A percentile compares a stretch with the other conserved stretches of the same genome.
Evolutionary conservation across 2,797 vertebrate species (phyloP).

Genomic region (Diplodus puntazzo): DNA sequence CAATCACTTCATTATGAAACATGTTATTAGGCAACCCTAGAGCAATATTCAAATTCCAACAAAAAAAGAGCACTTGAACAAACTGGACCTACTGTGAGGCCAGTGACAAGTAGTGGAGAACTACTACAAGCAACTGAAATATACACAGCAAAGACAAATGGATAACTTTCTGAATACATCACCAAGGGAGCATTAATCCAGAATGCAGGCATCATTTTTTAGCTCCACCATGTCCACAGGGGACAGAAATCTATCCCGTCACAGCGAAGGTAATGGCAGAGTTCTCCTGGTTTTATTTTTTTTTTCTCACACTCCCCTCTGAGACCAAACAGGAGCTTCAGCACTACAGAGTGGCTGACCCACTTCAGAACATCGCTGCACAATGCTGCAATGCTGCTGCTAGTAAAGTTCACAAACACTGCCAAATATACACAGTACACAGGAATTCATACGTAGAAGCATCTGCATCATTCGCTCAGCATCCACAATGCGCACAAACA

Average conservation of each 20-base stretch:
- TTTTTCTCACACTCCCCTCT: constrained; percentile 35
- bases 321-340: constrained; percentile 57
- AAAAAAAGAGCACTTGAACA: constrained; percentile 31
- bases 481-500: constrained; percentile 21
- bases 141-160: constrained; percentile 27
- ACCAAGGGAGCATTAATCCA: constrained; percentile 8
- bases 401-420: constrained; percentile 55
- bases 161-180: constrained; percentile 34
- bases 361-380: constrained; percentile 71
- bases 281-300: constrained; percentile 48
- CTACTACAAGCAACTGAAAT: constrained; percentile 1
- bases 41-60: constrained; percentile 11
- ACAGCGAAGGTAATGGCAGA: constrained; percentile 31
- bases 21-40: constrained; percentile 6
- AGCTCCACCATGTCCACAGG: constrained; percentile 25
- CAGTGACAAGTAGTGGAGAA: neutral
- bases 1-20: constrained; percentile 48
- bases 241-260: constrained; percentile 42
- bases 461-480: constrained; percentile 37
- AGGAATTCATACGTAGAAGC: constrained; percentile 45
- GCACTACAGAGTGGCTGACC: constrained; percentile 69
- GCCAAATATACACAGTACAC: constrained; percentile 47
- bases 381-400: constrained; percentile 64
- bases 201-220: constrained; percentile 16
- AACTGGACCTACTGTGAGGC: constrained; percentile 21